Conservation (phyloP, 2,113 vertebrate genomes). For the Ceratotherium simum region DNA sequence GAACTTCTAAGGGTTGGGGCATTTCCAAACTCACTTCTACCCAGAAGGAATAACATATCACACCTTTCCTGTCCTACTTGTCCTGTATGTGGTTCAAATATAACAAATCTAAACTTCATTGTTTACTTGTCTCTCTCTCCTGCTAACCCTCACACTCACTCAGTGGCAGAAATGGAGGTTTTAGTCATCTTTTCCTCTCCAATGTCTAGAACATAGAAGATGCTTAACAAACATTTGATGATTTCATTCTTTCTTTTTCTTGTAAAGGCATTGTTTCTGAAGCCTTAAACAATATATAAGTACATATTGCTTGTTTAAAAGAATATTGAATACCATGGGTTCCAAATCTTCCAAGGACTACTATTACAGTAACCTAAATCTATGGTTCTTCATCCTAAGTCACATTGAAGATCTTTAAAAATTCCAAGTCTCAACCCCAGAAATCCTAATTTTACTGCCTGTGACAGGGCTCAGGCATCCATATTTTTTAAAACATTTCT, state of each 20-base stretch:
- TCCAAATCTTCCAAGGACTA: neutral
- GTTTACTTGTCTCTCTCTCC: neutral
- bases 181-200: neutral
- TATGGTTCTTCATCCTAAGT: neutral
- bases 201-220: neutral
- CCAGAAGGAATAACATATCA: neutral
- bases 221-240: neutral
- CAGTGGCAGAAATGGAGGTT: neutral
- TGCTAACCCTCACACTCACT: neutral
- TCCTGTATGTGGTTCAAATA: neutral
- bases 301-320: neutral
- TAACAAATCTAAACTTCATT: neutral
- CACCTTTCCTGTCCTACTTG: neutral
- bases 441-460: neutral
- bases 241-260: neutral
- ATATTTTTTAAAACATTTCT: neutral
- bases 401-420: neutral
- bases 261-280: neutral
- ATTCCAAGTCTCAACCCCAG: neutral
- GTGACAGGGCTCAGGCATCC: neutral
- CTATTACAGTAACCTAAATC: neutral
- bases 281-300: neutral
- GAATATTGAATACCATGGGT: neutral
- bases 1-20: neutral
- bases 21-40: neutral